Base-by-base conservation (phyloP, 2,888 invertebrate genomes). In the Drosophila paramelanica region DNA sequence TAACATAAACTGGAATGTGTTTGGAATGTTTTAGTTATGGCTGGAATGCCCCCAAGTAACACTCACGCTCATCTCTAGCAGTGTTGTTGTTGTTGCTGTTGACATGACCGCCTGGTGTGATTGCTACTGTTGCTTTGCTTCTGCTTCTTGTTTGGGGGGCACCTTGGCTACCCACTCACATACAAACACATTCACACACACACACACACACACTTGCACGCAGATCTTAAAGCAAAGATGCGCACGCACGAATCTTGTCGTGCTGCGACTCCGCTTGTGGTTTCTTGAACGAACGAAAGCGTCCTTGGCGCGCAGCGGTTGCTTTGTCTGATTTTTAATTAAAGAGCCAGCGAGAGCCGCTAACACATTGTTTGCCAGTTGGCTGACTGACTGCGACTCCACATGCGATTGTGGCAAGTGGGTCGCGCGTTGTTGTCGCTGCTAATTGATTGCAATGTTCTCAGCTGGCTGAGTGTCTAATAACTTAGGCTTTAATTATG, bases 381-480 rank as follows among this genome's bases (percentile, higher is more conserved):
- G 36, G 31, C 46, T 23, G 36, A 39, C 46, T 23, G 45, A 57
- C 53, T 66, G 69, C 58, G 58, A 58, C 43, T 33, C 43, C 53
- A 53, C 53, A 53, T 53, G 53, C 42, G 50, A 50, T 43, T 69
- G 70, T 56, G 71, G 72, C 72, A 72, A 71, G 58, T 71, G 72
- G 72, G 72, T 72, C 72, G 73, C 41, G 58, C 31, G 67, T 33
- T 68, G 58, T 59, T 42, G 67, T 56, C 56, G 68, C 20, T 51
- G 80, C 83, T 84, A 84, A 84, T 88, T 84, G 88, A 84, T 84
- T 88, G 88, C 77, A 88, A 75, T 65, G 68, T 87, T 79, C 81
- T 78, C 79, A 74, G 77, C 67, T 69, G 69, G 33, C 59, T 43
- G 64, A 69, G 69, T 85, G 76, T 88, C 88, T 83, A 85, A 88